Conservation (phyloP, 2,888 invertebrate genomes). For the Acronicta alni region DNA sequence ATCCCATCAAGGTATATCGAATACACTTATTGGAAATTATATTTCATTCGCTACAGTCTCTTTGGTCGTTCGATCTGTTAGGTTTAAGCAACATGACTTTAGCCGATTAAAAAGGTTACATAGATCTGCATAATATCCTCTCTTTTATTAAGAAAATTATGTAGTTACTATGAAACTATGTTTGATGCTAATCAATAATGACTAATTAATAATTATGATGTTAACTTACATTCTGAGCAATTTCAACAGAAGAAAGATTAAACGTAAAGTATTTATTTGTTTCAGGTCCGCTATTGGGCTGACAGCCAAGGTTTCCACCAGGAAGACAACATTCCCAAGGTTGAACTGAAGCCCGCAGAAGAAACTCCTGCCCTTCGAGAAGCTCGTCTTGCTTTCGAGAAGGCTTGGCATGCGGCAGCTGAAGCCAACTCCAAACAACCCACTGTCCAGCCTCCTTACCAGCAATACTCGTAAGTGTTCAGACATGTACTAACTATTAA, state of each 20-base stretch:
- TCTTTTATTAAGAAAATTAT: too few relatives aligned
- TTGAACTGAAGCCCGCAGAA: constrained; percentile 90
- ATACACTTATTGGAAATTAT: not conserved
- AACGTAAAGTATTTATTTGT: not conserved
- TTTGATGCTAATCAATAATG: too few relatives aligned
- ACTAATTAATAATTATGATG: too few relatives aligned
- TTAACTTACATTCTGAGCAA: too few relatives aligned
- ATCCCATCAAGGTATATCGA: constrained; percentile 88
- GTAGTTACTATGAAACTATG: too few relatives aligned
- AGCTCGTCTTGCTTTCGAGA: constrained; percentile 92
- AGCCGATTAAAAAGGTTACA: too few relatives aligned
- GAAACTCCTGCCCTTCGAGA: constrained; percentile 92
- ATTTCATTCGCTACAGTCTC: too few relatives aligned
- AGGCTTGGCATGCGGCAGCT: constrained; percentile 92
- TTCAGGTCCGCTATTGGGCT: constrained; percentile 92
- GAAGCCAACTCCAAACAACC: constrained; percentile 73
- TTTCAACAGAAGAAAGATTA: too few relatives aligned
- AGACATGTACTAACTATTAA: too few relatives aligned
- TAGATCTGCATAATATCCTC: too few relatives aligned
- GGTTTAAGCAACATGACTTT: too few relatives aligned
- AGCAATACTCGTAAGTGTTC: constrained; percentile 11
- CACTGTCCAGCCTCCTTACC: constrained; percentile 23
- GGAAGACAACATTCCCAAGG: constrained; percentile 92
- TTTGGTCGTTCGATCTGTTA: too few relatives aligned
- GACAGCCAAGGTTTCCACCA: constrained; percentile 94